phyloP scores from a whole-genome alignment of 2,888 invertebrate species.

The Nineta flava region DNA sequence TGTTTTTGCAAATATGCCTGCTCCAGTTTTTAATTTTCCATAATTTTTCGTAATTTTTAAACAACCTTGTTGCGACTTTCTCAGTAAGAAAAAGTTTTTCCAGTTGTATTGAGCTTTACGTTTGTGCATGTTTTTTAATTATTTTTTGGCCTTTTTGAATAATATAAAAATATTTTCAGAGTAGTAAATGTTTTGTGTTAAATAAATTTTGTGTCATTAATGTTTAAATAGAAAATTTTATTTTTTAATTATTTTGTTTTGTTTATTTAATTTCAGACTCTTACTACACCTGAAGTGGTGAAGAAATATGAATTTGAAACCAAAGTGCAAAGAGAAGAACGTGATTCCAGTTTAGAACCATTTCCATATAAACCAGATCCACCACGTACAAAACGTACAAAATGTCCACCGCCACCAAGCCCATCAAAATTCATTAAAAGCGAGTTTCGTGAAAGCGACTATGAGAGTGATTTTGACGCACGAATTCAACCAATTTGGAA shows the following conservation, averaged over 20 bases:
- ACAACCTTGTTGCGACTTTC: no score
- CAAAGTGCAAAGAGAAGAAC: conserved; percentile 21
- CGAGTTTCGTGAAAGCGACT: conserved; percentile 51
- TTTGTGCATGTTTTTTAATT: no score
- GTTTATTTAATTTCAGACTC: conserved; percentile 30
- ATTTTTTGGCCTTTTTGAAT: no score
- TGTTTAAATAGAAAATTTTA: no score
- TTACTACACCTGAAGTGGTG: conserved; percentile 31
- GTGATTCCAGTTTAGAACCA: conserved; percentile 27
- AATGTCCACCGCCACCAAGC: conserved; percentile 36
- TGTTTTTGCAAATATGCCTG: no score
- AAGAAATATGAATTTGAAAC: conserved; percentile 28
- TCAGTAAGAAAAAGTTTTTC: no score
- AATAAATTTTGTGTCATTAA: no score
- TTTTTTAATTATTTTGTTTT: not conserved
- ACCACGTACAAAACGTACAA: conserved; percentile 22
- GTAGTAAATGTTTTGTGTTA: no score
- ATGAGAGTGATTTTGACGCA: conserved; percentile 48
- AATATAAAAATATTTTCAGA: no score
- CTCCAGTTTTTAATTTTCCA: no score
- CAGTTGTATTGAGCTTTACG: no score
- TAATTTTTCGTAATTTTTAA: no score
- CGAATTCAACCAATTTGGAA: conserved; percentile 45
- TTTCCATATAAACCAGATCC: conserved; percentile 30
- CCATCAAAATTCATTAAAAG: conserved; percentile 49